Conservation (phyloP, 2,113 vertebrate species). For the Macaca mulatta region DNA sequence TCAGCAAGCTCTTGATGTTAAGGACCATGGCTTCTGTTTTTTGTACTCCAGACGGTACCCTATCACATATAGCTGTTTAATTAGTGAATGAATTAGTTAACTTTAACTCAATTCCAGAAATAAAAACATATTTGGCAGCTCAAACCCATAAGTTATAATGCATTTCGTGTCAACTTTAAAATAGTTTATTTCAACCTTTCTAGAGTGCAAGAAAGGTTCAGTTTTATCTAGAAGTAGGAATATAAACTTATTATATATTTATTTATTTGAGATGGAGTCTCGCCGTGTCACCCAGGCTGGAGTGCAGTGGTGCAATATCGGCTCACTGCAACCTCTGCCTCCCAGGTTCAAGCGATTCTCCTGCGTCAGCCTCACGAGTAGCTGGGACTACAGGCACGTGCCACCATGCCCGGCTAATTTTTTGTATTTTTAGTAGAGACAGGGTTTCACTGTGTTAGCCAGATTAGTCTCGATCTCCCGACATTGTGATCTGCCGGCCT, state of each 20-base stretch:
- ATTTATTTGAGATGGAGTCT: too few relatives aligned
- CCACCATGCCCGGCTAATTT: too few relatives aligned
- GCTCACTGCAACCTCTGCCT: too few relatives aligned
- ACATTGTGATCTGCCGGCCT: too few relatives aligned
- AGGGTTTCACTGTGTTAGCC: too few relatives aligned
- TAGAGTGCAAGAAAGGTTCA: not conserved
- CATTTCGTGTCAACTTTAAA: not conserved
- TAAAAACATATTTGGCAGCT: not conserved
- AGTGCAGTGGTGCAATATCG: too few relatives aligned
- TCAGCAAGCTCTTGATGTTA: not conserved
- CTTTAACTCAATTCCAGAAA: slow-evolving; percentile 4
- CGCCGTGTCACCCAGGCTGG: too few relatives aligned
- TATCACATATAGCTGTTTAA: not conserved
- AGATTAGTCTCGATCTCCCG: too few relatives aligned
- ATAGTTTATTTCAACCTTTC: not conserved
- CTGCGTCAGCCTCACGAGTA: too few relatives aligned
- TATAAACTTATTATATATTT: not conserved
- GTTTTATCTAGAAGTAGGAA: not conserved
- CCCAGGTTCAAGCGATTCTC: too few relatives aligned
- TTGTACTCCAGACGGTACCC: not conserved
- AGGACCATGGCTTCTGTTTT: not conserved
- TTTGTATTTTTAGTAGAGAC: too few relatives aligned
- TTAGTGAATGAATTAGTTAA: not conserved
- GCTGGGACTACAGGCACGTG: too few relatives aligned
- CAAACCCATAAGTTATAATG: not conserved